Evolutionary conservation across 2,797 vertebrate species (phyloP), one percentile per base, ranked within the genome.

Genomic region (Acestrorhynchus altus): DNA sequence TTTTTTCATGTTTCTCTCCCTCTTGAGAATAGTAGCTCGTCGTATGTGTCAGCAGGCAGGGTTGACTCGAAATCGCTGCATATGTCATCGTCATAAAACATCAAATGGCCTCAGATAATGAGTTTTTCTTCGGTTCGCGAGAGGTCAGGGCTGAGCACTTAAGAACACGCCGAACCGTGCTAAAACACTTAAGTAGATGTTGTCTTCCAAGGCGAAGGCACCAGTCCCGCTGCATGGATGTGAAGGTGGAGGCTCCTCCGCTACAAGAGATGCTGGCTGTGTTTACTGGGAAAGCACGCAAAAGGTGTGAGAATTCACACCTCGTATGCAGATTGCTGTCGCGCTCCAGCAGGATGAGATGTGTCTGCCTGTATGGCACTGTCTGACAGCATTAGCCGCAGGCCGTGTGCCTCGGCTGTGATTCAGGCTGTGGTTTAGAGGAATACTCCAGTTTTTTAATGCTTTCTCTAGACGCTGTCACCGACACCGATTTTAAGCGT

Each of bases 251-350:
- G 24, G 12, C 40, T 67, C 39, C 28, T n/a, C 56, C 9, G 31
- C 68, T 65, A n/a, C 13, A n/a, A 5, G 66, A 76, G 54, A 31
- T 39, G n/a, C 22, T 61, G 39, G 61, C 59, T 46, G 73, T 65
- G 49, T 72, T 80, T 76, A 20, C 56, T 51, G 12, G 46, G 26
- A 31, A 44, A 18, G 46, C 18, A 28, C 46, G 35, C 44, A n/a
- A 52, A 60, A 83, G 59, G 56, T 78, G 68, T n/a, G 54, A 76
- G 49, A 72, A 72, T 70, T 69, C 56, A 35, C 46, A 26, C 49
- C 35, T 12, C 46, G 47, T 64, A 47, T 70, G 72, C 72, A 75
- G 56, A 68, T 42, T 57, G 72, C 66, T 78, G 59, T 78, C 49
- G 59, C 44, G 7, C 60, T 22, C 49, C 35, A 67, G 60, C 47